Conservation (phyloP, 2,888 invertebrate species). For the Pachycephus smyrnensis region DNA sequence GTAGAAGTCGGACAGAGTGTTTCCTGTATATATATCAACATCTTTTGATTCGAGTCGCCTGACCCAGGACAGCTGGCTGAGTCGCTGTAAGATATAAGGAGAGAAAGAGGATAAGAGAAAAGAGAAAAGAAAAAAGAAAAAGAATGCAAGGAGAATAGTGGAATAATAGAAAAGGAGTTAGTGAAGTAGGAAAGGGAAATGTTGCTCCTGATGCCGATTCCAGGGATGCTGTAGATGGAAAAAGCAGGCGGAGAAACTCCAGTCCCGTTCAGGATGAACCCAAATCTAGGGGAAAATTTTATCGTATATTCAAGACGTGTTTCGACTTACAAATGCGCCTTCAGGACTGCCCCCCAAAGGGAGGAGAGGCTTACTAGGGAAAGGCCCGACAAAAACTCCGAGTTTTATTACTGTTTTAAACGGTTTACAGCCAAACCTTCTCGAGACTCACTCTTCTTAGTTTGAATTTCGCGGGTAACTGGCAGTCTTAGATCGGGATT, state of each 20-base stretch:
- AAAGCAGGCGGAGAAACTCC: background rate
- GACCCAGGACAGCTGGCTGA: background rate
- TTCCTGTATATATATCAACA: no score
- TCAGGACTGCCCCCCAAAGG: slow-evolving; percentile 1
- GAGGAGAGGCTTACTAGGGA: slow-evolving; percentile 33
- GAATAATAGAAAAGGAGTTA: background rate
- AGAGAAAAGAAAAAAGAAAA: slow-evolving; percentile 1
- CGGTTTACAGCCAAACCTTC: slow-evolving; percentile 41
- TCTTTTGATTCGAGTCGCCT: no score
- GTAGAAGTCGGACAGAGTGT: no score
- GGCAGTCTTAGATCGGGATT: no score
- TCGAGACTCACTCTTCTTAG: no score
- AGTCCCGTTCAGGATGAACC: slow-evolving; percentile 33
- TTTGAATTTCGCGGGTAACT: no score
- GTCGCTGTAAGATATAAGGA: slow-evolving; percentile 36
- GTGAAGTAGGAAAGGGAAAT: slow-evolving; percentile 8
- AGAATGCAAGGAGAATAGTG: background rate
- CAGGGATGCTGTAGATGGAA: slow-evolving; percentile 12
- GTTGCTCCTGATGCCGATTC: background rate
- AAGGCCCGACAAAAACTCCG: slow-evolving; percentile 39
- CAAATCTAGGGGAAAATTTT: slow-evolving; percentile 60
- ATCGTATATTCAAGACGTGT: slow-evolving; percentile 64
- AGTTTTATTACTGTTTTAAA: slow-evolving; percentile 48
- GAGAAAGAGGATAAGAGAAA: slow-evolving; percentile 26
- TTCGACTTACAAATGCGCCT: slow-evolving; percentile 50